Conservation (phyloP, 1,140 invertebrate genomes). For the Triops cancriformis region DNA sequence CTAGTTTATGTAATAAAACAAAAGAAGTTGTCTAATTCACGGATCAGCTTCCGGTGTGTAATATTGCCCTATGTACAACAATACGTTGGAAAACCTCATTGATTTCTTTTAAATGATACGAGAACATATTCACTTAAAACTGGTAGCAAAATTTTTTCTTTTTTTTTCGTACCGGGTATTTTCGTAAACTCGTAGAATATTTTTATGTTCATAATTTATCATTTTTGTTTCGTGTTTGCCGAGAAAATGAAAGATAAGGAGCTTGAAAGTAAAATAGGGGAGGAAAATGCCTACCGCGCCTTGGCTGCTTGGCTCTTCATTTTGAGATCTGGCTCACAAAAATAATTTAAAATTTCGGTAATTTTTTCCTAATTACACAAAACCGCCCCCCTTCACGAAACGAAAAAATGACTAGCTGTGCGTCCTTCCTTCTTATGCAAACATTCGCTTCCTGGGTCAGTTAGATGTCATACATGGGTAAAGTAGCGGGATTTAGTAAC, state of each 20-base stretch:
- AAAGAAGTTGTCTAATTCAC: neutral
- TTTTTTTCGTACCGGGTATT: neutral
- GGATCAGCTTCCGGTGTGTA: neutral
- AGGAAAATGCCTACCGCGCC: neutral
- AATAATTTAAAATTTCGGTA: neutral
- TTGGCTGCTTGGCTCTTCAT: neutral
- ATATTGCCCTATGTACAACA: conserved; percentile 6
- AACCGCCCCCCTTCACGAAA: neutral
- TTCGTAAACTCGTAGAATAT: neutral
- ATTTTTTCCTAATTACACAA: neutral
- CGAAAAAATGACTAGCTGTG: conserved; percentile 2
- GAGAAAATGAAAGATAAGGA: neutral
- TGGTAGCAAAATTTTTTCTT: neutral
- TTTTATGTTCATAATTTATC: neutral
- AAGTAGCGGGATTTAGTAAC: neutral
- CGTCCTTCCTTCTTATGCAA: neutral
- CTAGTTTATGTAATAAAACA: neutral
- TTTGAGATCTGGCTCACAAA: neutral
- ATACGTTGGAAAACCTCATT: neutral
- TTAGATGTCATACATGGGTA: neutral
- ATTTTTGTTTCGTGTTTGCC: neutral
- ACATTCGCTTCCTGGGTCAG: neutral
- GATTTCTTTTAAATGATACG: neutral
- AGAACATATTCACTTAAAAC: conserved; percentile 5
- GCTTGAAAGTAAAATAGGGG: neutral